Percentiles rank a stretch among this genome's conserved stretches.
These are phyloP conservation scores for Styela plicata DNA, from an alignment of 23 tunicate genomes.

Conservation along the genomic window DNA sequence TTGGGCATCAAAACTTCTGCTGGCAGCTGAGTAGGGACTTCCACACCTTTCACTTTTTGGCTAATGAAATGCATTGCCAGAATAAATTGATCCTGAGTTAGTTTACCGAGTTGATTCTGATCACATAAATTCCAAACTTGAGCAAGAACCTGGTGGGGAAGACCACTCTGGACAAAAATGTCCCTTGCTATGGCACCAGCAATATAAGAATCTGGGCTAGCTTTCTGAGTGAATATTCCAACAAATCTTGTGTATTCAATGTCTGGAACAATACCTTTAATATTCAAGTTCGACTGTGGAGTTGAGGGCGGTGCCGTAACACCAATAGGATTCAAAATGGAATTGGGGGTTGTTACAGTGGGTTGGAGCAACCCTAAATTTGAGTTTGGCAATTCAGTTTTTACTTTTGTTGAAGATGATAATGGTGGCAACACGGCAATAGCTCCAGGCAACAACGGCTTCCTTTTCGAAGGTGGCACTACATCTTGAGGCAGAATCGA, in stretches of 20 bases:
- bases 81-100: conserved; percentile 87
- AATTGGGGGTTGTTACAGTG: not conserved
- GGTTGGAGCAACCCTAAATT: not conserved
- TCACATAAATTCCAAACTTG: conserved; percentile 97
- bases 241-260: conserved; percentile 36
- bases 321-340: not conserved
- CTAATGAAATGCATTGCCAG: conserved; percentile 96
- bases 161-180: conserved; percentile 85
- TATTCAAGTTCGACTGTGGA: not conserved
- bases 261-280: conserved; percentile 23
- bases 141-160: conserved; percentile 79
- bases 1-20: conserved; percentile 50
- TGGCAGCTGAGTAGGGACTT: conserved; percentile 66
- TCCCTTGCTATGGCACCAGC: conserved; percentile 77
- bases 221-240: conserved; percentile 64
- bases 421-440: conserved; percentile 70
- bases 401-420: conserved; percentile 9
- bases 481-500: conserved; percentile 48
- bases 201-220: conserved; percentile 56
- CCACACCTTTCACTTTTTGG: conserved; percentile 84
- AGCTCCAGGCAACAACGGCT: conserved; percentile 46
- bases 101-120: conserved; percentile 55
- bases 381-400: not conserved
- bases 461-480: conserved; percentile 72
- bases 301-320: conserved; percentile 3